Percentiles rank a stretch among this genome's conserved stretches.
These are phyloP conservation scores for Zaprionus ghesquierei DNA, from an alignment of 1,140 invertebrate species.

Conservation along the genomic window DNA sequence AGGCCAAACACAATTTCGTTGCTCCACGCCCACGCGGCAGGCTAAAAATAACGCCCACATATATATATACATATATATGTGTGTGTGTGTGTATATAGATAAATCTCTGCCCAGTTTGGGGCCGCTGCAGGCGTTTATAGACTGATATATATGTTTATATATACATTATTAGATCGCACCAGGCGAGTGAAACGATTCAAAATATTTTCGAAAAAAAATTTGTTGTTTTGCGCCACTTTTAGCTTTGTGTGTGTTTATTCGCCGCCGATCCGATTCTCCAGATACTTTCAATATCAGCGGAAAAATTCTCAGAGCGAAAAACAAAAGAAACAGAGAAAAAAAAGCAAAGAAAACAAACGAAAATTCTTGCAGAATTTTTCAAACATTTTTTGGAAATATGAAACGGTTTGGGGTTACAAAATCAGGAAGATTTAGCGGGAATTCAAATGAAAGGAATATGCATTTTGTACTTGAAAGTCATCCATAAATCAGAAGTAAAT, in stretches of 20 bases:
- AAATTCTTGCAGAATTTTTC: background rate
- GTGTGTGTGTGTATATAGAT: constrained; percentile 6
- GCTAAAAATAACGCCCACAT: constrained; percentile 64
- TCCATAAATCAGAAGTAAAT: background rate
- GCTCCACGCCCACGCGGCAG: constrained; percentile 57
- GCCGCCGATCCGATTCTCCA: constrained; percentile 19
- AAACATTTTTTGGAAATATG: background rate
- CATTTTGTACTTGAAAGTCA: too few species aligned
- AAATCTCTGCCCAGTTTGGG: constrained; percentile 36
- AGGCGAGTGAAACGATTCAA: constrained; percentile 41
- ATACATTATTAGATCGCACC: background rate
- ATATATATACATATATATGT: constrained; percentile 4
- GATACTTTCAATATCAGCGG: background rate
- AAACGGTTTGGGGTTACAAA: background rate
- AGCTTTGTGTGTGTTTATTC: constrained; percentile 50
- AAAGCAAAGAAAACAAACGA: background rate
- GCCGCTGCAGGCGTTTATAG: constrained; percentile 49
- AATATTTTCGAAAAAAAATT: constrained; percentile 40
- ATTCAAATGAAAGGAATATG: too few species aligned
- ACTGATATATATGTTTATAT: constrained; percentile 30
- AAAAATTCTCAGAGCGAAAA: background rate
- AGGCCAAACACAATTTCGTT: constrained; percentile 38
- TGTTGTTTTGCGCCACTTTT: constrained; percentile 31
- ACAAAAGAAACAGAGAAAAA: too few species aligned
- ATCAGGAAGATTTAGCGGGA: background rate